Base-by-base conservation (phyloP, 1,140 invertebrate species). In the Thaumatotibia leucotreta region DNA sequence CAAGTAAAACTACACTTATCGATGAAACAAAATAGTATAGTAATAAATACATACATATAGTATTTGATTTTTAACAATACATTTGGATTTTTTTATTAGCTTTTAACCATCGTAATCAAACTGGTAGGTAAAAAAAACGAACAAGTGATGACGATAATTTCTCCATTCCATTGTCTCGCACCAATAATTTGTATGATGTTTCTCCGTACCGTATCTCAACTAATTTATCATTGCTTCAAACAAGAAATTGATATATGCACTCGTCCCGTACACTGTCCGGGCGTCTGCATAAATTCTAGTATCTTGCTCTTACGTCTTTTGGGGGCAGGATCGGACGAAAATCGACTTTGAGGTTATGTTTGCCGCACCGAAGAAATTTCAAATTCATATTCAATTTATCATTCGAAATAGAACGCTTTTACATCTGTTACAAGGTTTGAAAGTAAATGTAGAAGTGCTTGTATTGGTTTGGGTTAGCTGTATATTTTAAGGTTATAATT, bases 161-260 rank as follows among this genome's bases (percentile, higher is more conserved):
- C 11, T 8, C 11, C 9, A 14, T 58, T 58, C 27, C 52, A 58
- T 58, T 58, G 24, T 58, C n/a, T 29, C 14, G 24, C 20, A 27
- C 52, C n/a, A 5, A 58, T 29, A 29, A 58, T 58, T 58, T 62
- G 65, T 65, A 58, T 9, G 58, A 11, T 11, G 49, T 66, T 17
- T 35, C 23, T 61, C 63, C 67, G 65, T 72, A 71, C 69, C 62
- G 61, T 76, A 76, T 74, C 74, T 75, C 66, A 70, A 66, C 68
- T 67, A 77, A 76, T 75, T 75, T 77, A 81, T 79, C 72, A 81
- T 76, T 67, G 71, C 66, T 65, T 67, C 14, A 17, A 62, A 74
- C 70, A 75, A 82, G 75, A 76, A 79, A 80, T 79, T 81, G 78
- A 83, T 80, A 73, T 73, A 76, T 80, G 74, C 69, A 72, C 33